Evolutionary conservation across 2,797 vertebrate species (phyloP), one percentile per base, ranked within the genome.

Genomic region (Phyllotis vaccarum): DNA sequence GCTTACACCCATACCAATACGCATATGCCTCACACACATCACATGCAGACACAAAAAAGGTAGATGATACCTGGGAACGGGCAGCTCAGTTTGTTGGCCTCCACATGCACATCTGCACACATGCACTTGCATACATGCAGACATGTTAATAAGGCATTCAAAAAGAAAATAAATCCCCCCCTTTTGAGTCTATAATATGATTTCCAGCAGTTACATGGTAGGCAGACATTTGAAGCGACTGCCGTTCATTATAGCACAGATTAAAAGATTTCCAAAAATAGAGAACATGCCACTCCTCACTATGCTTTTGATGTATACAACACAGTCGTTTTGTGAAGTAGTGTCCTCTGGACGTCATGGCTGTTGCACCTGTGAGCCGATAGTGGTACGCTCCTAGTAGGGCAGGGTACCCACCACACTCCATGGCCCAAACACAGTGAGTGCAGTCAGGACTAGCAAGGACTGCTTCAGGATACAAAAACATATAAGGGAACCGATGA

Each of bases 231-330:
- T 93, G 49, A 91, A 96, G 68, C 46, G 90, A 72, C 58, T 90
- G 49, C 78, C 60, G 80, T 91, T 82, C 52, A 43, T 90, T 79
- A 88, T 83, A 62, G 14, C 24, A 93, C 40, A 88, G 17, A 64
- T 78, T 60, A 79, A 83, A 96, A 83, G 43, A 79, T 70, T 79
- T 95, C 37, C 34, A 90, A 86, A 95, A 95, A 93, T 91, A 70
- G 52, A 66, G 87, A 64, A 87, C 54, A 90, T 46, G 83, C 52
- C 24, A 72, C n/a, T 72, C n/a, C n/a, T 72, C n/a, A 54, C 40
- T 95, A 9, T 54, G 64, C 58, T 93, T 94, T 60, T 85, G 11
- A 75, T 90, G 66, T 75, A 24, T 29, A 64, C 88, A 94, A 86
- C 89, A 82, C 5, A 91, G 40, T 52, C 86, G 12, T 82, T 95